Base-by-base conservation (phyloP, 2,797 vertebrate genomes). In the Scomberomorus guttatus region DNA sequence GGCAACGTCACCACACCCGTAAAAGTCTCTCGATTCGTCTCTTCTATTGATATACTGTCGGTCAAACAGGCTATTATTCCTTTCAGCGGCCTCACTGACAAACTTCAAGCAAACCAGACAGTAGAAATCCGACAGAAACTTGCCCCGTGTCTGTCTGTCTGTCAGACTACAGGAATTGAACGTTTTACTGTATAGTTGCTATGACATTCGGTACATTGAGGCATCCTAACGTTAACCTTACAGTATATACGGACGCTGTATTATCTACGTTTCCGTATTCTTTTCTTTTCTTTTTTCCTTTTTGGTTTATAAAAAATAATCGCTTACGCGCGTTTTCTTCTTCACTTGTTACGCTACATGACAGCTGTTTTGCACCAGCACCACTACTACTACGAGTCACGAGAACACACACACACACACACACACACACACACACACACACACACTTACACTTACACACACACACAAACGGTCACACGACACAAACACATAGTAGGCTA, bases 281-380 rank as follows among this genome's bases (percentile, higher is more conserved):
- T n/a, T 22, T 13, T 11, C 7, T 17, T 1, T 1, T 60, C 14
- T 65, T 0, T 42, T 42, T 13, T 42, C 2, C 1, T 42, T 42
- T 29, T 29, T 29, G 34, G 18, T 8, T 46, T 50, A 34, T 0
- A 13, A 25, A 27, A 20, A 22, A 9, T 0, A 3, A 39, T 0
- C 15, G 0, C 7, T 15, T 39, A 60, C 7, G 5, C 7, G 5
- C n/a, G 5, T 7, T 3, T 7, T 22, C 27, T 11, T 9, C 18
- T 5, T 24, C 50, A 25, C 55, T 79, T 5, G 29, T 61, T 24
- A 1, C 57, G 46, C 48, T 24, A 48, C 74, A 25, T 66, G 74
- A 79, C 87, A 87, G 87, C 80, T 88, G 84, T 80, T 78, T 84
- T 65, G 52, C 66, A 18, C 59, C 37, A 12, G 52, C 66, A 14